A percentile compares a stretch with the other conserved stretches of the same genome.
These are phyloP conservation scores for Rhadina sibilatrix DNA, from an alignment of 2,113 vertebrate genomes.

Conservation along the genomic window DNA sequence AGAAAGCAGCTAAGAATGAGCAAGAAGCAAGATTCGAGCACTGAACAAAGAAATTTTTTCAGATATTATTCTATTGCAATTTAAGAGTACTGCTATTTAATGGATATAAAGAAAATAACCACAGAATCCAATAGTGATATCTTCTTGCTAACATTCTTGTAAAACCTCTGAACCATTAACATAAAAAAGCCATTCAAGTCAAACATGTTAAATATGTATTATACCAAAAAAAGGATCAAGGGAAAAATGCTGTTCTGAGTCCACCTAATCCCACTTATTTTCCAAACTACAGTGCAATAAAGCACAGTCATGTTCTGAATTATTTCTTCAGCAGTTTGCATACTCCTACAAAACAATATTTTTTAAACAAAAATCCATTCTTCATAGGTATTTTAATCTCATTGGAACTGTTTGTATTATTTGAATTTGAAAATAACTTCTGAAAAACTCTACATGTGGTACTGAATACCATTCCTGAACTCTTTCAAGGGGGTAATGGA, in stretches of 20 bases:
- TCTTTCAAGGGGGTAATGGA: neutral
- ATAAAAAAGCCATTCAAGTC: neutral
- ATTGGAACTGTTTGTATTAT: slow-evolving; percentile 16
- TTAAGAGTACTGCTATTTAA: neutral
- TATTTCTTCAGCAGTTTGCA: neutral
- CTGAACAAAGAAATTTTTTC: neutral
- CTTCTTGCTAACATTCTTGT: neutral
- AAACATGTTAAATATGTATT: neutral
- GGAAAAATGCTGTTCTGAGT: neutral
- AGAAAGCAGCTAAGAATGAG: neutral
- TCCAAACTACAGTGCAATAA: neutral
- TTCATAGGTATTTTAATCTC: slow-evolving; percentile 43
- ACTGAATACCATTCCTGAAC: neutral
- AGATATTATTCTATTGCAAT: neutral
- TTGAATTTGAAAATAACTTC: slow-evolving; percentile 39
- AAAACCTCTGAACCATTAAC: neutral
- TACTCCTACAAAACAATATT: neutral
- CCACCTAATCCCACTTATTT: neutral
- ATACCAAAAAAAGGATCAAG: neutral
- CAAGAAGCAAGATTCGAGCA: neutral
- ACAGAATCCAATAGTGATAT: neutral
- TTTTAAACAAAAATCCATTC: neutral
- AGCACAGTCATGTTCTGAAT: neutral
- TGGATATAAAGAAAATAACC: neutral
- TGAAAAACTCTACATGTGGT: neutral